Percentiles rank a stretch among this genome's conserved stretches.
Evolutionary conservation across 2,888 invertebrate species (phyloP).

Genomic region (Hirtodrosophila confusa): DNA sequence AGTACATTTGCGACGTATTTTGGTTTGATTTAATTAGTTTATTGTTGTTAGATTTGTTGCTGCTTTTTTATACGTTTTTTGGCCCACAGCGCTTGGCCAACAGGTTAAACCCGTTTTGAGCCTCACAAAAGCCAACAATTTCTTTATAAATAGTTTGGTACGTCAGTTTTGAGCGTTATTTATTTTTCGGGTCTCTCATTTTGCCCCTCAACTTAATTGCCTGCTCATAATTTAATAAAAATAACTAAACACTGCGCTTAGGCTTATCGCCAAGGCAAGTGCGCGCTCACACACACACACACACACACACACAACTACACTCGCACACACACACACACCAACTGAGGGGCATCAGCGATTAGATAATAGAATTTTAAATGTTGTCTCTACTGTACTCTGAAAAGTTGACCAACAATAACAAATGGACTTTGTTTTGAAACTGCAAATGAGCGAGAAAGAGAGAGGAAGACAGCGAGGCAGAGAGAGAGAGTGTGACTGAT

Average conservation of each 20-base stretch:
- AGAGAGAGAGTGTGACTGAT: constrained; percentile 5
- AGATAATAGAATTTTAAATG: constrained; percentile 71
- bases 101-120: constrained; percentile 65
- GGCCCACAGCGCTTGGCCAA: constrained; percentile 41
- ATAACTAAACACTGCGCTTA: constrained; percentile 56
- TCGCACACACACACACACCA: constrained; percentile 11
- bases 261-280: constrained; percentile 61
- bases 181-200: constrained; percentile 6
- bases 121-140: constrained; percentile 22
- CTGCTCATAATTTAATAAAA: constrained; percentile 54
- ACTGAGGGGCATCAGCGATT: constrained; percentile 45
- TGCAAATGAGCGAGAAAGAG: constrained; percentile 20
- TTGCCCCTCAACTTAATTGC: constrained; percentile 51
- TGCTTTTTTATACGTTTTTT: constrained; percentile 28
- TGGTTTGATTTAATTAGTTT: constrained; percentile 73
- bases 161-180: constrained; percentile 33
- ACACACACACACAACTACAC: constrained; percentile 9
- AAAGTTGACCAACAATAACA: constrained; percentile 66
- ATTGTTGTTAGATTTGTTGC: constrained; percentile 64
- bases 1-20: constrained; percentile 68
- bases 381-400: constrained; percentile 73
- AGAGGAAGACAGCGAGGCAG: not conserved
- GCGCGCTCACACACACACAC: constrained; percentile 16
- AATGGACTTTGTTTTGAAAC: constrained; percentile 74
- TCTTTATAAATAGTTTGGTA: constrained; percentile 54